These are phyloP conservation scores for Etheostoma spectabile DNA, from an alignment of 2,113 vertebrate species.

Conservation along the genomic window DNA sequence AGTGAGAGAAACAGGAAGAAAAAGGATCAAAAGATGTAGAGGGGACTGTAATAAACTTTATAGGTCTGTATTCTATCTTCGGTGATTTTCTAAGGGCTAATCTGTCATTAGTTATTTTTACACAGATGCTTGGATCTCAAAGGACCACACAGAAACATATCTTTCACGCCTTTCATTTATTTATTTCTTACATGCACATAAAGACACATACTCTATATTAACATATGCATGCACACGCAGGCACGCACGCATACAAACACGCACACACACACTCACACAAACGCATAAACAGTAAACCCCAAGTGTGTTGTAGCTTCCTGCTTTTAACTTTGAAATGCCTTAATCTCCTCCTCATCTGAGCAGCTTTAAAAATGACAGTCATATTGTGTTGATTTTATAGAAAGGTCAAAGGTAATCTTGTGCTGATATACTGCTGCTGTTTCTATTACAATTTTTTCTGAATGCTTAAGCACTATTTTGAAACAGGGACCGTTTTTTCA, in stretches of 20 bases:
- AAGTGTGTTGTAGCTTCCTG: constrained; percentile 16
- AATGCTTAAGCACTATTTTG: no score
- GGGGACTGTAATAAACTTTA: constrained; percentile 42
- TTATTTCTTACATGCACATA: neutral
- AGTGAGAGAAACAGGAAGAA: constrained; percentile 5
- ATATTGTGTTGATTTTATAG: constrained; percentile 7
- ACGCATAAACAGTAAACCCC: constrained; percentile 9
- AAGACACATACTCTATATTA: neutral
- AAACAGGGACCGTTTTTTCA: no score
- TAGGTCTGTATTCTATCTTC: constrained; percentile 43
- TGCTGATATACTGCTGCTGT: constrained; percentile 4
- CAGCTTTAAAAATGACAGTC: constrained; percentile 6
- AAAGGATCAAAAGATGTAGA: constrained; percentile 44
- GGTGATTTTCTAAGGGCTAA: constrained; percentile 56
- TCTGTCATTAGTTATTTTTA: constrained; percentile 67
- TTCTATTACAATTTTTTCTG: neutral
- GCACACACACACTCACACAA: neutral
- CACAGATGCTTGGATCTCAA: constrained; percentile 58
- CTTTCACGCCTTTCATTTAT: constrained; percentile 10
- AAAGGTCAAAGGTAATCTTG: constrained; percentile 38
- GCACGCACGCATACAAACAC: neutral
- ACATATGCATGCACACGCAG: constrained; percentile 18
- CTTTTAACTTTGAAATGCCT: constrained; percentile 40
- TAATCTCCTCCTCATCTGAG: constrained; percentile 34
- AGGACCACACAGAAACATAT: constrained; percentile 34